Base-by-base conservation (phyloP, 2,888 invertebrate species). In the Xanthostigma xanthostigma region DNA sequence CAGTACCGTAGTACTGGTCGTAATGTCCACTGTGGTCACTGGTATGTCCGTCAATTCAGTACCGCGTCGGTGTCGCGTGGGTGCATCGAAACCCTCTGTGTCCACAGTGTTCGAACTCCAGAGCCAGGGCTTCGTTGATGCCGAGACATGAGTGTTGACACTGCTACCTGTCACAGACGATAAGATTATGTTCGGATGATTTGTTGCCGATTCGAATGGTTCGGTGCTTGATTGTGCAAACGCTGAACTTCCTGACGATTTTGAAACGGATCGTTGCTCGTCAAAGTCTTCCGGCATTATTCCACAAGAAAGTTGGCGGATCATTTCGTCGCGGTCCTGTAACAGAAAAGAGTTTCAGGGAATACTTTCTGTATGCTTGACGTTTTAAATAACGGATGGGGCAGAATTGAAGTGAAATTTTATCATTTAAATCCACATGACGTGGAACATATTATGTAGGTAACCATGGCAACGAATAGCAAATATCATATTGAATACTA, bases 241-340 rank as follows among this genome's bases (percentile, higher is more conserved):
- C 1, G 39, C n/a, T 38, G 53, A 50, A 39, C 50, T 49, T 38
- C 47, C 50, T 39, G 53, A 37, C 14, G 53, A 44, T 41, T 46
- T 48, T 17, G 53, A 49, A 27, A 44, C 43, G n/a, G 49, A 51
- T 11, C 53, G 54, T 36, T 61, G 60, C 44, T 63, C 69, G 38
- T 67, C 64, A 49, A 55, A 57, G 46, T 60, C 57, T 44, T 72
- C 72, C 48, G 71, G 69, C 50, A 71, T 69, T 51, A 75, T 74
- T 10, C 66, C 64, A 58, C 80, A 80, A 2, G 77, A 74, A 27
- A 80, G 64, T 53, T 77, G 73, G 56, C 67, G 70, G 39, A 78
- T 65, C 53, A 80, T 69, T 44, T 77, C 74, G 58, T 77, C 77
- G 2, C 73, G 74, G 67, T 79, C 75, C 79, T 79, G 66, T 50